These are phyloP conservation scores for Tamandua tetradactyla DNA, from an alignment of 2,797 vertebrate genomes.

Conservation along the genomic window DNA sequence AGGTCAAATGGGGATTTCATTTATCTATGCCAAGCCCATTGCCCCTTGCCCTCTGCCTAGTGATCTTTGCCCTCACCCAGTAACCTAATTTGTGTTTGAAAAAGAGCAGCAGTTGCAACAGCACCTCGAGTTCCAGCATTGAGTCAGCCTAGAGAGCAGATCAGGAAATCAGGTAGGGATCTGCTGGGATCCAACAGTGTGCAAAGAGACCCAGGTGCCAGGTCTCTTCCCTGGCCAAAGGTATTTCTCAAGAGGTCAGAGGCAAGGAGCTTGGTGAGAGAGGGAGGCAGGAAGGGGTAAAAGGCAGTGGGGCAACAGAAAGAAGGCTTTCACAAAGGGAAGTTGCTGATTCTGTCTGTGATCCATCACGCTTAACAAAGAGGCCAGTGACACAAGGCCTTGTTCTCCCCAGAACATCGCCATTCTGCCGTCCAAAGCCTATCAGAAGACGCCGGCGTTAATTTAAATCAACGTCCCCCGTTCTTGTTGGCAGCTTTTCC, in stretches of 20 bases:
- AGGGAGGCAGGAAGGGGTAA: conserved; percentile 42
- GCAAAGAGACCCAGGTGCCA: neutral
- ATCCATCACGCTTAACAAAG: conserved; percentile 77
- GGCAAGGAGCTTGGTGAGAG: conserved; percentile 22
- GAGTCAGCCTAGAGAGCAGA: neutral
- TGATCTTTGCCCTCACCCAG: conserved; percentile 54
- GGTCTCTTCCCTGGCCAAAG: neutral
- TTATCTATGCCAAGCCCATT: conserved; percentile 70
- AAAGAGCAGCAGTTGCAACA: conserved; percentile 46
- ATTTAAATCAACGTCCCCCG: conserved; percentile 76
- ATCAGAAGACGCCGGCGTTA: conserved; percentile 53
- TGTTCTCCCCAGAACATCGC: conserved; percentile 50
- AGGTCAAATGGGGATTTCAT: conserved; percentile 70
- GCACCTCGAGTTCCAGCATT: neutral
- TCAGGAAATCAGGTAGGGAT: neutral
- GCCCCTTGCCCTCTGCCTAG: conserved; percentile 60
- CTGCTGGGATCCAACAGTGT: neutral
- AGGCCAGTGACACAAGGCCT: conserved; percentile 65
- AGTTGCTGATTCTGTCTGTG: conserved; percentile 71
- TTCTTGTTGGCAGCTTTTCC: conserved; percentile 73
- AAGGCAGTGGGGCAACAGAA: conserved; percentile 69
- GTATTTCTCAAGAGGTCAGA: conserved; percentile 46
- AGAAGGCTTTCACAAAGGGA: conserved; percentile 68
- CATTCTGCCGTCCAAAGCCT: conserved; percentile 59
- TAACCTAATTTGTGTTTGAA: conserved; percentile 71